Base-by-base conservation (phyloP, 2,888 invertebrate genomes). In the Nymphalis polychloros region DNA sequence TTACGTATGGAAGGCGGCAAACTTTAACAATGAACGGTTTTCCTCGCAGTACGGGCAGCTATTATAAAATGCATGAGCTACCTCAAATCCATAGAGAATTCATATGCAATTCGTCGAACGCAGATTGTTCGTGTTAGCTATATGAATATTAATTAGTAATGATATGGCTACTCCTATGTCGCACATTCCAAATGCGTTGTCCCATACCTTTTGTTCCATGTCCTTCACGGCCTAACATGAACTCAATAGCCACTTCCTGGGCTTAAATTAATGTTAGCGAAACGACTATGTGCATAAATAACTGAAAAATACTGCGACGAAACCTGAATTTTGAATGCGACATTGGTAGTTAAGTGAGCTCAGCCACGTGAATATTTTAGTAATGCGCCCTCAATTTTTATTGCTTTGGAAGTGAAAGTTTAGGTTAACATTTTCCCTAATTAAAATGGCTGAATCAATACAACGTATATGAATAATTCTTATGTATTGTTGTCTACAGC, bases 91-190 rank as follows among this genome's bases (percentile, higher is more conserved):
- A 82, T 84, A 82, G 81, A 80, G 80, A 81, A 84, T 86, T 84
- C 81, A 84, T 84, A 86, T 88, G 86, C 77, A 79, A 79, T 87
- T 87, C 84, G 84, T 82, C 82, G 76, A 87, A 85, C 81, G 77
- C 79, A 81, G 79, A 85, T 84, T 82, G 84, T 84, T 79, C 74
- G 78, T 78, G 79, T 78, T 80, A 81, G 79, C 80, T 78, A 77
- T 77, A 78, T 86, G 87, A 88, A 89, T 89, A 87, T 86, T 86
- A 84, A 86, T 84, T 79, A 79, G 78, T 67, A 68, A 77, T 73
- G 76, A 78, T 77, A 77, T 78, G 73, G 74, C 76, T 41, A 57
- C 57, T 75, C 77, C 78, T 71, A 74, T 77, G 77, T 69, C 77
- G 76, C 73, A 78, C 80, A 78, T 79, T 81, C 81, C 76, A 77